These are phyloP conservation scores for Glandiceps talaboti DNA, from an alignment of 53 echinoderm and acorn worm genomes.

Conservation along the genomic window DNA sequence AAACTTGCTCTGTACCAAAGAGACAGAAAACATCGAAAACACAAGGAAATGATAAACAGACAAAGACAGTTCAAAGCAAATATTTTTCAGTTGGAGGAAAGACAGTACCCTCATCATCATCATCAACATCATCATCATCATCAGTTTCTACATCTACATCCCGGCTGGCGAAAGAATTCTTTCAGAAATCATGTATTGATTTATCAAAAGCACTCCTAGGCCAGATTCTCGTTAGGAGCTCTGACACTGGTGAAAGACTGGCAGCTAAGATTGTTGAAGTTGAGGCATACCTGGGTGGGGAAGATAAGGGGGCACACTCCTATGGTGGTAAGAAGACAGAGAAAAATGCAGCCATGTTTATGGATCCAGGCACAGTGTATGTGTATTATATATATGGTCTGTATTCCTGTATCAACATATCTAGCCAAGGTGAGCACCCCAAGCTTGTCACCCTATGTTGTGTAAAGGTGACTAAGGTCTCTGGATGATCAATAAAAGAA, in stretches of 20 bases:
- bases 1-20: no score
- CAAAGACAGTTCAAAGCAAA: no score
- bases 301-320: slow-evolving; percentile 65
- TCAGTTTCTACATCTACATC: no score
- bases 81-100: no score
- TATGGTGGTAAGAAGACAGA: slow-evolving; percentile 43
- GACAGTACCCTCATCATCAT: no score
- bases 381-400: slow-evolving; percentile 94
- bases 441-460: no score
- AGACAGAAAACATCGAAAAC: no score
- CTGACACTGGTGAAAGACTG: slow-evolving; percentile 40
- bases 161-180: slow-evolving; percentile 36
- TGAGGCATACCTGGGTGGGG: slow-evolving; percentile 69
- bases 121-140: no score
- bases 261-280: slow-evolving; percentile 75
- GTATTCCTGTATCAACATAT: slow-evolving; percentile 86
- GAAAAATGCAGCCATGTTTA: slow-evolving; percentile 62
- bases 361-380: slow-evolving; percentile 68
- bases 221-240: slow-evolving; percentile 41
- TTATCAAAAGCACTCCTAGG: slow-evolving; percentile 71
- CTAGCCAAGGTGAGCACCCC: slow-evolving; percentile 68
- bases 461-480: no score
- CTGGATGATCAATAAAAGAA: no score
- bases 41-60: no score
- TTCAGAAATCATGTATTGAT: slow-evolving; percentile 43